Conservation (phyloP, 2,888 invertebrate genomes). For the Nomada flava region DNA sequence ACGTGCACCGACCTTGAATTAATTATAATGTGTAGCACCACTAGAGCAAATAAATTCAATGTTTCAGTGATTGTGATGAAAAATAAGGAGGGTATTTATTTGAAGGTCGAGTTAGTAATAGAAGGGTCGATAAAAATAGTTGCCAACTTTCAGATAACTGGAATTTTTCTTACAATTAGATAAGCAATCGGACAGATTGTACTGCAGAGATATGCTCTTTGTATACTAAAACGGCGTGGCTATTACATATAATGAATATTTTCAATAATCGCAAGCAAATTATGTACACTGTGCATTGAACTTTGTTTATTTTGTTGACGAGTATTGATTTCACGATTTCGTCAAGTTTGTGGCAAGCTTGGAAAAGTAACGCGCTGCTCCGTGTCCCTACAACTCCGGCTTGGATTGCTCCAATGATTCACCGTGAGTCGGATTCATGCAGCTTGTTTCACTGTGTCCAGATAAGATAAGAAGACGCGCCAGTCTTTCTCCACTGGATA, state of each 20-base stretch:
- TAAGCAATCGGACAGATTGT: not conserved
- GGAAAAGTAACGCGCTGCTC: no score
- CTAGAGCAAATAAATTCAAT: no score
- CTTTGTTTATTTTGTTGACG: not conserved
- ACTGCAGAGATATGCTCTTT: slow-evolving; percentile 2
- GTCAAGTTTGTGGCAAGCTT: not conserved
- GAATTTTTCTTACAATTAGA: not conserved
- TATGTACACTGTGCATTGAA: no score
- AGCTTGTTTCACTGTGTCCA: slow-evolving; percentile 27
- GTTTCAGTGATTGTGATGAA: no score
- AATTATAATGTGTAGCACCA: not conserved
- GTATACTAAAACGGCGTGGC: not conserved
- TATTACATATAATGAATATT: not conserved
- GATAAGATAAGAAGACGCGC: slow-evolving; percentile 57
- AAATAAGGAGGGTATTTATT: not conserved
- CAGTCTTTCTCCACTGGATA: slow-evolving; percentile 57
- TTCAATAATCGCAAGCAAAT: no score
- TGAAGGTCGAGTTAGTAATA: not conserved
- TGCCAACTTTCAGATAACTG: not conserved
- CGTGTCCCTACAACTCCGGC: not conserved
- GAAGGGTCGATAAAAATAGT: not conserved
- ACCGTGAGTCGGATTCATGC: slow-evolving; percentile 17
- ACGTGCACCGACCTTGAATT: slow-evolving; percentile 40
- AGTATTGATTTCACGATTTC: not conserved
- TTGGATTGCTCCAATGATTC: slow-evolving; percentile 46